A percentile compares a stretch with the other conserved stretches of the same genome.
phyloP scores from a whole-genome alignment of 2,888 invertebrate species.

The Penaeus monodon region DNA sequence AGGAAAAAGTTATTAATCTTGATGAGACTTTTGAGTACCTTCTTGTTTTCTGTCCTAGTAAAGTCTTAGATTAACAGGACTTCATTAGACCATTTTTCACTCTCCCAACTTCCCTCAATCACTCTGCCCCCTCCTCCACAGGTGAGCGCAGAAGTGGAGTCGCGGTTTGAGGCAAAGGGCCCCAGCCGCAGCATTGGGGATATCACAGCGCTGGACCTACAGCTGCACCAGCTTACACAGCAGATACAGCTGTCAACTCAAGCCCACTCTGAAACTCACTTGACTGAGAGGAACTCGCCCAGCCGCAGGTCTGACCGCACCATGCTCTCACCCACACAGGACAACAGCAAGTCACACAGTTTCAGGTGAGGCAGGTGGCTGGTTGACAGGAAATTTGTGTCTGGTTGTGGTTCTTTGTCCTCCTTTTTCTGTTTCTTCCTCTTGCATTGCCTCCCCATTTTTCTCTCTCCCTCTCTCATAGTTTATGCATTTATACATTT shows the following conservation, averaged over 20 bases:
- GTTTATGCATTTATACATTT: no score
- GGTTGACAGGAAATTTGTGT: no score
- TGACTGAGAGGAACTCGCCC: conserved; percentile 49
- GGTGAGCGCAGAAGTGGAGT: conserved; percentile 62
- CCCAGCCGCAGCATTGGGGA: conserved; percentile 60
- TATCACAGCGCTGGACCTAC: conserved; percentile 62
- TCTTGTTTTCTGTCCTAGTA: no score
- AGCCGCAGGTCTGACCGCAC: conserved; percentile 52
- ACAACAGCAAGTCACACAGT: conserved; percentile 47
- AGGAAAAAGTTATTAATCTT: no score
- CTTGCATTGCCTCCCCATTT: not conserved
- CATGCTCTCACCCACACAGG: conserved; percentile 43
- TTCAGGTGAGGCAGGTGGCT: conserved; percentile 32
- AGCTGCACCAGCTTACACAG: conserved; percentile 62
- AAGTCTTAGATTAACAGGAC: no score
- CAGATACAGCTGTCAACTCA: conserved; percentile 61
- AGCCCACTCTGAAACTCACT: conserved; percentile 56
- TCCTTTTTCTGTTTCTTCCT: not conserved
- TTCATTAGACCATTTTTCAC: no score
- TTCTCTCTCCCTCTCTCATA: no score
- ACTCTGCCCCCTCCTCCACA: not conserved
- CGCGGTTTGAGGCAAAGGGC: conserved; percentile 56
- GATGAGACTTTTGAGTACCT: no score
- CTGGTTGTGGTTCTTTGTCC: not conserved
- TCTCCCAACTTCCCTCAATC: no score